Base-by-base conservation (phyloP, 1,140 invertebrate genomes). In the Oreohelix idahoensis region DNA sequence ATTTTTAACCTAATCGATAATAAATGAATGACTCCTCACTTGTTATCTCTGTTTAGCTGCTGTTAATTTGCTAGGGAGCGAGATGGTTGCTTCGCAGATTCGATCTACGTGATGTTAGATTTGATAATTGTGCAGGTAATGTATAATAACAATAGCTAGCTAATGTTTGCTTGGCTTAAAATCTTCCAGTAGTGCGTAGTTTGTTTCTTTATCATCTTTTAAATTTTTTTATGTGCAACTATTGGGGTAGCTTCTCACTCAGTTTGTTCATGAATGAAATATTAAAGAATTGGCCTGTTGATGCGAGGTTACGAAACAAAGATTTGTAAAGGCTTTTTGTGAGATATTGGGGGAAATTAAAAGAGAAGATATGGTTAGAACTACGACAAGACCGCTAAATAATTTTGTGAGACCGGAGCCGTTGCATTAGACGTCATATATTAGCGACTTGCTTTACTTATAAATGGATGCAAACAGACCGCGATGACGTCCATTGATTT, bases 101-200 rank as follows among this genome's bases (percentile, higher is more conserved):
- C 63, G n/a, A 66, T 66, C n/a, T 66, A 32, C 8, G 10, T n/a
- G 20, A 66, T 66, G 63, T 66, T 66, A 66, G 29, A 66, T 66
- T 66, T 66, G 63, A 32, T 66, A 66, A 66, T 66, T 66, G 63
- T 66, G 29, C 63, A 32, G 29, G 63, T 66, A 66, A 66, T 66
- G 63, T 66, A 29, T 5, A 66, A 66, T 17, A 32, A 66, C 63
- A 66, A 66, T 32, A 32, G 29, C n/a, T 10, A 29, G 63, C 63
- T 66, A 66, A 66, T 66, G 63, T 66, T 29, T 66, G 29, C 63
- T 66, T 29, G 63, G n/a, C 63, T 32, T 66, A 29, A 66, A 29
- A 32, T 32, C 29, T 66, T 66, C 29, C 29, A 58, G 53, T 58
- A 58, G 20, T 58, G 53, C 53, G n/a, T 66, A 66, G 63, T 66